Conservation (phyloP, 2,888 invertebrate genomes). For the Marronus borbonicus region DNA sequence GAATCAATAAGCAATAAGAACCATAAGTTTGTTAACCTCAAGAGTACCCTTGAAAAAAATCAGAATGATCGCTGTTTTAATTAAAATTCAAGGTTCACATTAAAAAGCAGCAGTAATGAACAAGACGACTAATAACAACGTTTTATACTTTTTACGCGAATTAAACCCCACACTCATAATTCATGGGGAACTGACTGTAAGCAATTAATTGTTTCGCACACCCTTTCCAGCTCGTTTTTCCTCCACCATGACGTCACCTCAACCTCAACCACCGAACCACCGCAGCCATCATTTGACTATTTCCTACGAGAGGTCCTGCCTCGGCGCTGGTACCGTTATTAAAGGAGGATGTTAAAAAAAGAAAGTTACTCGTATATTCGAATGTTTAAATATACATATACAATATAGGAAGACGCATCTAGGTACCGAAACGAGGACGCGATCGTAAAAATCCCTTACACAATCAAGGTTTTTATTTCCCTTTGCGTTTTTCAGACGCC, state of each 20-base stretch:
- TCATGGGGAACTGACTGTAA: constrained; percentile 22
- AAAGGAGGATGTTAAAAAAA: constrained; percentile 24
- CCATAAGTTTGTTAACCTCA: too few species aligned
- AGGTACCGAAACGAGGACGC: constrained; percentile 24
- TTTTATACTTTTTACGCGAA: constrained; percentile 35
- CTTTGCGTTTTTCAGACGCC: constrained; percentile 14
- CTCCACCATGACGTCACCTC: constrained; percentile 1
- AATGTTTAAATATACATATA: constrained; percentile 18
- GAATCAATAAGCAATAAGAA: too few species aligned
- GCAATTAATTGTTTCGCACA: constrained; percentile 35
- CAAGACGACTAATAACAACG: constrained; percentile 29
- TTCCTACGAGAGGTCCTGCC: constrained; percentile 10
- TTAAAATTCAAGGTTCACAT: constrained; percentile 7
- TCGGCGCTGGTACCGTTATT: background rate
- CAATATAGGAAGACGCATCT: background rate
- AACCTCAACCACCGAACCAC: background rate
- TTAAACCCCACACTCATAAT: constrained; percentile 32
- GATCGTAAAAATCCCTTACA: constrained; percentile 40
- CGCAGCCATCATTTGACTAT: constrained; percentile 4
- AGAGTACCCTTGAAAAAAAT: background rate
- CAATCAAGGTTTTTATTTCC: constrained; percentile 45
- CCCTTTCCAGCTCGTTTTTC: constrained; percentile 13
- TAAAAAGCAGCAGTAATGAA: constrained; percentile 13
- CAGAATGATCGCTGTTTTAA: background rate
- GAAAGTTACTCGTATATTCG: constrained; percentile 13